phyloP scores from a whole-genome alignment of 2,797 vertebrate genomes.

The Pseudotriccus pelzelni region DNA sequence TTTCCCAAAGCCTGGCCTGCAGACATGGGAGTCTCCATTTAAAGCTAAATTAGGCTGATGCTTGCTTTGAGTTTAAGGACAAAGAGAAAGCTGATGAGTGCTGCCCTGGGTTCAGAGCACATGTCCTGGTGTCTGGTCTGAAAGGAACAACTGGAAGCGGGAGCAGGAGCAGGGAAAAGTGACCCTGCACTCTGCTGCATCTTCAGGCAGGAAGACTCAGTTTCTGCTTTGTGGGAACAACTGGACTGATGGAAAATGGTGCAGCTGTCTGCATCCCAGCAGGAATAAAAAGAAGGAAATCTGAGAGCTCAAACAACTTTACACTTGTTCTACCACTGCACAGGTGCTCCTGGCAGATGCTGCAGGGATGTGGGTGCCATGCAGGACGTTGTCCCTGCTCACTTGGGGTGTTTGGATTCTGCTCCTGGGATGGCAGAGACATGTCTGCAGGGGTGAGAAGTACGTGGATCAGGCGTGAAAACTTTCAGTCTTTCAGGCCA shows the following conservation, averaged over 20 bases:
- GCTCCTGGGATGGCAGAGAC: not conserved
- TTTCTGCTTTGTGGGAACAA: not conserved
- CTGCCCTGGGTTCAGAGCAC: not conserved
- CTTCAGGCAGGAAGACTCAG: not conserved
- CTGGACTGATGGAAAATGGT: not conserved
- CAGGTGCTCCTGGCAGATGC: not conserved
- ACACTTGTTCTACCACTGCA: not conserved
- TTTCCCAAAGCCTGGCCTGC: not conserved
- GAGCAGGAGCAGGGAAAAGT: rapidly evolving
- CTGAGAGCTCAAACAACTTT: not conserved
- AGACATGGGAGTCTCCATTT: not conserved
- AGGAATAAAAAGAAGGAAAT: not conserved
- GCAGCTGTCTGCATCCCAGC: not conserved
- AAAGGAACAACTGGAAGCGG: not conserved
- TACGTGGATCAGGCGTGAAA: not conserved
- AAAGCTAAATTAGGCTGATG: not conserved
- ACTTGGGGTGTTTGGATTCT: not conserved
- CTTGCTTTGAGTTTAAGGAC: not conserved
- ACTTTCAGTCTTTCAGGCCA: not conserved
- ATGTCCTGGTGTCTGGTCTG: rapidly evolving
- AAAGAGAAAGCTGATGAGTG: not conserved
- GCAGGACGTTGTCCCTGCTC: not conserved
- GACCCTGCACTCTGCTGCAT: rapidly evolving
- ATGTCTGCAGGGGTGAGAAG: not conserved
- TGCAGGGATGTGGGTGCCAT: rapidly evolving